Base-by-base conservation (phyloP, 2,113 vertebrate species). In the Pipa parva region DNA sequence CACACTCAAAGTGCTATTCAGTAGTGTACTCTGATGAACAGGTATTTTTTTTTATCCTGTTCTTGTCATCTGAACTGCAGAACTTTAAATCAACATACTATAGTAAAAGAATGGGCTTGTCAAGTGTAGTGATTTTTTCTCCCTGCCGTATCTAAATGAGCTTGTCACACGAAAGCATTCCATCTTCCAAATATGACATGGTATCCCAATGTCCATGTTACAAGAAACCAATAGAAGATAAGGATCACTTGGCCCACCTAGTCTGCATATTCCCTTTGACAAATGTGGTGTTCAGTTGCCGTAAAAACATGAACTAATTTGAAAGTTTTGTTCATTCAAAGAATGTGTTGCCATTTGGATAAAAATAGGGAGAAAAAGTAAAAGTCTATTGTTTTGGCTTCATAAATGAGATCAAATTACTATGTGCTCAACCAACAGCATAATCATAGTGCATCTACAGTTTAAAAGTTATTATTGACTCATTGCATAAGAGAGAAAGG, bases 221-320 rank as follows among this genome's bases (percentile, higher is more conserved):
- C 24, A 39, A 54, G 49, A 54, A 37, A 64, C 50, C 18, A 28
- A 37, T 36, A 33, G 22, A 22, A 55, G 62, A 42, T 39, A 64
- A 55, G 62, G 49, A 64, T 64, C 62, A 36, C 49, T 64, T 64
- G 49, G 62, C 62, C 62, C 62, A 64, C 62, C 61, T 63, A 64
- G 62, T 54, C 31, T 64, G 49, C 25, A 49, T 50, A 64, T 64
- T 64, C 15, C 33, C 55, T 22, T 31, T 64, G 28, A 61, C 59
- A 61, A 46, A 64, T 52, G 48, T 52, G 18, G 6, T 63, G 48
- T 39, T 37, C 11, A 52, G 48, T 63, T 37, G 61, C 31, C 48
- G 26, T 63, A 37, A n/a, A 52, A 63, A 37, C 48, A 63, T 63
- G 24, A 8, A 13, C 46, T 25, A 27, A 39, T 26, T 42, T 49